Conservation (phyloP, 2,113 vertebrate genomes). For the Asarcornis scutulata region DNA sequence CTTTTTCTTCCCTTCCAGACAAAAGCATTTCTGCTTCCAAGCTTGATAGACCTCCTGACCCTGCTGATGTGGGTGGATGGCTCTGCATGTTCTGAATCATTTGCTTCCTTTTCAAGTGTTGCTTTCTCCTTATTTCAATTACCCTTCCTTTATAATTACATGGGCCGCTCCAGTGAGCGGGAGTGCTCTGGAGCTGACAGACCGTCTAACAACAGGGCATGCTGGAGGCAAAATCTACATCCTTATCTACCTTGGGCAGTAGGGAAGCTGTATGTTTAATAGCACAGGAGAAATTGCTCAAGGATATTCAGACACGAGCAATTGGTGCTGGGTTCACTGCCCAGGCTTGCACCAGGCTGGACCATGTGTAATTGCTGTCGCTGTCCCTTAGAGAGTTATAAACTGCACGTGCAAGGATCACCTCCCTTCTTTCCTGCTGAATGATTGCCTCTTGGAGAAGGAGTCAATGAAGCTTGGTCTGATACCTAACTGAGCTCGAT, state of each 20-base stretch:
- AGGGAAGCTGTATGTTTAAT: background rate
- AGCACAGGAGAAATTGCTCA: background rate
- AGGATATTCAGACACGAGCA: background rate
- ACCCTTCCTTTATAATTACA: constrained; percentile 51
- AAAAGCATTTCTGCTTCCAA: constrained; percentile 13
- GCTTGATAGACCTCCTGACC: constrained; percentile 18
- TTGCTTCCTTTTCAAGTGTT: constrained; percentile 5
- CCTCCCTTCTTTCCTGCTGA: background rate
- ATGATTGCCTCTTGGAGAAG: background rate
- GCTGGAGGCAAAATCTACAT: background rate
- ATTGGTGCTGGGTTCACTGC: background rate
- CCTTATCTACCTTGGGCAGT: background rate
- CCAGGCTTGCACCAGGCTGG: background rate
- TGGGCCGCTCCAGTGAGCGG: background rate
- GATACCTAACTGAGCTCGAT: background rate
- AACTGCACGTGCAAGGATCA: background rate
- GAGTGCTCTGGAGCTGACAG: background rate
- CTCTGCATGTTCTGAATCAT: constrained; percentile 47
- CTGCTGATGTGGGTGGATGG: background rate
- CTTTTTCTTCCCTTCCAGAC: constrained; percentile 38
- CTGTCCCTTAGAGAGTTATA: background rate
- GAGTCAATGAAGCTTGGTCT: background rate
- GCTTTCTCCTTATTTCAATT: constrained; percentile 62
- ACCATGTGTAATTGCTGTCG: background rate
- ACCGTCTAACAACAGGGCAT: background rate